Evolutionary conservation across 2,797 vertebrate species (phyloP), one percentile per base, ranked within the genome.

Genomic region (Takifugu rubripes): DNA sequence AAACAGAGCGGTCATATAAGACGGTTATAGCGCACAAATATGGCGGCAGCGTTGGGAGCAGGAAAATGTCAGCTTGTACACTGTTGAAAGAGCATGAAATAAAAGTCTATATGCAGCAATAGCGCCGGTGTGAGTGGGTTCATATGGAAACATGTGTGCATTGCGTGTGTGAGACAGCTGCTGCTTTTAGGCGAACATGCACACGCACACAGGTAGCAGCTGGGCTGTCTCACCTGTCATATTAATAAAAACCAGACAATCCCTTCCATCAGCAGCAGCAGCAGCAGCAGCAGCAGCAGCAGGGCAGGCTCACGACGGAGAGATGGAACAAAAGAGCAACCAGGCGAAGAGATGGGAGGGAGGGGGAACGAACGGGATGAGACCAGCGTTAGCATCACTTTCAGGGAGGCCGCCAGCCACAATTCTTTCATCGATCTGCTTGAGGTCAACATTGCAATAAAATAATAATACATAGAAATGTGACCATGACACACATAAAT

Each of bases 191-290:
- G 66, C 65, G 11, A 64, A 31, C 31, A 12, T 44, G 26, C 45
- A 25, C 60, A 50, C 55, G 45, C 69, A 68, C 76, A 48, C 86
- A 91, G 87, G 89, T 85, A 89, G 88, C 91, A 90, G 90, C 90
- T 92, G 90, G 81, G 69, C 70, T 59, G 79, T 79, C 87, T 92
- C 90, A 91, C 88, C 89, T 91, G 89, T 90, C 87, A 87, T 85
- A 86, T 87, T 84, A 85, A 86, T 84, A 86, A 88, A 40, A 90
- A 86, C 77, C 66, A 82, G 83, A 86, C 88, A 87, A 89, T 90
- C 89, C 88, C 75, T 71, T 91, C 89, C 72, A 79, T 90, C 89
- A 91, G 83, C 89, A 80, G 70, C 62, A 49, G 42, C 56, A 17
- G 66, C 67, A 49, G 76, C 59, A 55, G 48, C 36, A 14, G 43